These are phyloP conservation scores for Chinchilla lanigera DNA, from an alignment of 2,113 vertebrate species.

Conservation along the genomic window DNA sequence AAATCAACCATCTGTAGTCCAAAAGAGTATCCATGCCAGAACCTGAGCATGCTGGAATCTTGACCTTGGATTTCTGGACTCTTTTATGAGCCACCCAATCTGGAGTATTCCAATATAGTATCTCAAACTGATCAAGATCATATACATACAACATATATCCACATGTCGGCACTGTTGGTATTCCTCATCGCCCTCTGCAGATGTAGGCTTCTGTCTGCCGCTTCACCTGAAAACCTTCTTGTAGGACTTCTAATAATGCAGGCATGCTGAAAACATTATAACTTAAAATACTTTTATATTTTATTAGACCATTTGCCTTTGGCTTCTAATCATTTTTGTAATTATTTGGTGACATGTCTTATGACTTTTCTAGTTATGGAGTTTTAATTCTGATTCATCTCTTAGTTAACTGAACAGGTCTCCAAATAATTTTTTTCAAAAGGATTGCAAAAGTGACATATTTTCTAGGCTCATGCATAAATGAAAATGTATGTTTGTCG, in stretches of 20 bases:
- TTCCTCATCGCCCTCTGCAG: background rate
- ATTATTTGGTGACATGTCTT: background rate
- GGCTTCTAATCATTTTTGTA: background rate
- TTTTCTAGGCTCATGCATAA: background rate
- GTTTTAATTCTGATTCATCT: conserved; percentile 41
- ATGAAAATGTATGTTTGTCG: background rate
- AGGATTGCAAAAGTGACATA: background rate
- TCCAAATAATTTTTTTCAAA: background rate
- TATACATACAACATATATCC: background rate
- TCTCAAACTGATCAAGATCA: background rate
- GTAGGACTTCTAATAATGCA: background rate
- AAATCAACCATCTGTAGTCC: too few relatives aligned
- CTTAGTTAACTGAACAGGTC: background rate
- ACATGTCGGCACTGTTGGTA: background rate
- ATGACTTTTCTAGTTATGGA: conserved; percentile 27
- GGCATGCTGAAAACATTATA: background rate
- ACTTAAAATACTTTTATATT: background rate
- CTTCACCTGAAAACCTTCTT: background rate
- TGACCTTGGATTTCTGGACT: background rate
- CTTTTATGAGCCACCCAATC: background rate
- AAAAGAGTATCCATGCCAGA: background rate
- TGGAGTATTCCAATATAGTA: background rate
- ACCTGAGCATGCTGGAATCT: background rate
- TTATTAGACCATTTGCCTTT: background rate
- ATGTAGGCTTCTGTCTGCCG: background rate